A percentile compares a stretch with the other conserved stretches of the same genome.
Conservation (phyloP, 2,888 invertebrate genomes). For the Apodemia duryi region DNA sequence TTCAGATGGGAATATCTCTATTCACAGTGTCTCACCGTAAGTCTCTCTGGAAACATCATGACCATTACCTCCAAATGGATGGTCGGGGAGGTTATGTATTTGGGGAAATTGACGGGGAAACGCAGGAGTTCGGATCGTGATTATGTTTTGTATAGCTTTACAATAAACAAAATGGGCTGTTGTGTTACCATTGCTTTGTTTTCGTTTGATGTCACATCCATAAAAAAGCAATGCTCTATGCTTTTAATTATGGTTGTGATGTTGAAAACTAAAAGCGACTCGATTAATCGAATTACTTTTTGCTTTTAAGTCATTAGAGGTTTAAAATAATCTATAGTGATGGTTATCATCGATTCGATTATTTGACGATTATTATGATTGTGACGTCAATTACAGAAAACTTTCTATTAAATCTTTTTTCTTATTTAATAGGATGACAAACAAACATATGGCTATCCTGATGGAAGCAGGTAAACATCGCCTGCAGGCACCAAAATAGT, state of each 20-base stretch:
- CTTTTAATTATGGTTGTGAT: not conserved
- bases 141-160: slow-evolving; percentile 20
- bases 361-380: no score
- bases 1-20: slow-evolving; percentile 89
- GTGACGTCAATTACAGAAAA: no score
- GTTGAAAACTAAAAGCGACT: not conserved
- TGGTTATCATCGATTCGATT: no score
- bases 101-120: slow-evolving; percentile 90
- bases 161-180: not conserved
- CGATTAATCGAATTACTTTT: not conserved
- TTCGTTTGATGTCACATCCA: not conserved
- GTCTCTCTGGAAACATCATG: slow-evolving; percentile 98
- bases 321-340: no score
- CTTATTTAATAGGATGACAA: no score
- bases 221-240: not conserved
- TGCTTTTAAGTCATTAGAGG: no score
- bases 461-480: no score
- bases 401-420: no score
- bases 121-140: slow-evolving; percentile 97
- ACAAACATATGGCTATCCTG: no score
- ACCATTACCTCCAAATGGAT: slow-evolving; percentile 97
- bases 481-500: no score
- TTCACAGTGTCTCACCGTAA: slow-evolving; percentile 99
- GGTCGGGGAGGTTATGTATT: slow-evolving; percentile 95
- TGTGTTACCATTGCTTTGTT: not conserved